phyloP scores from a whole-genome alignment of 2,797 vertebrate species.

The Semotilus atromaculatus region DNA sequence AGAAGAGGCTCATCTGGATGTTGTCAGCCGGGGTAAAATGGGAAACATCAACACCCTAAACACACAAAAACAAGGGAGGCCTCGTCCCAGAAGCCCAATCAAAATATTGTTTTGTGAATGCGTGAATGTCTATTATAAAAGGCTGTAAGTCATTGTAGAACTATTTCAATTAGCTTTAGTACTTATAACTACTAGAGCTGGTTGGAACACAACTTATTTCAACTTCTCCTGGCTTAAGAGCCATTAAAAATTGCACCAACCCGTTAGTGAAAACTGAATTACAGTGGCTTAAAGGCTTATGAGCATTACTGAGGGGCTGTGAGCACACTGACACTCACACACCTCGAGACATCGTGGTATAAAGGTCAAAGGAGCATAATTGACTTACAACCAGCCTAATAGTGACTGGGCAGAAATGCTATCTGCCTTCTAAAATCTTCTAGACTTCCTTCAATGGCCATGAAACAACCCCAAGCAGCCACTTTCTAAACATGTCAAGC shows the following conservation, averaged over 20 bases:
- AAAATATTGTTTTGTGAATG: neutral
- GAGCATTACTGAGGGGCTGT: constrained; percentile 2
- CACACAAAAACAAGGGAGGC: neutral
- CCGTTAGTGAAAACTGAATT: constrained; percentile 45
- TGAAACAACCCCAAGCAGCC: neutral
- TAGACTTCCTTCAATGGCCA: neutral
- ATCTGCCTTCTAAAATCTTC: neutral
- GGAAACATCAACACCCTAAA: constrained; percentile 32
- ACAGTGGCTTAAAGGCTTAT: constrained; percentile 44
- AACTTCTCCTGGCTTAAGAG: constrained; percentile 39
- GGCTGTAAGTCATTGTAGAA: neutral
- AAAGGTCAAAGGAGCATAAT: constrained; percentile 16
- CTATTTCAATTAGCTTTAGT: neutral
- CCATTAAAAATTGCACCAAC: constrained; percentile 22
- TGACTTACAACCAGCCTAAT: neutral
- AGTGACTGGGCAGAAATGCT: neutral
- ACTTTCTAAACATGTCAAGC: neutral
- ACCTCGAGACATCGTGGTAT: neutral
- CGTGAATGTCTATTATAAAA: neutral
- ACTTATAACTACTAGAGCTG: neutral
- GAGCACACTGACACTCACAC: constrained; percentile 1
- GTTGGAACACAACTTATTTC: neutral
- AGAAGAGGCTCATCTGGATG: constrained; percentile 51
- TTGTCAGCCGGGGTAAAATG: constrained; percentile 39
- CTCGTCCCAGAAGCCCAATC: neutral